phyloP scores from a whole-genome alignment of 1,140 invertebrate species.

The Brachionus asplanchnoidis region DNA sequence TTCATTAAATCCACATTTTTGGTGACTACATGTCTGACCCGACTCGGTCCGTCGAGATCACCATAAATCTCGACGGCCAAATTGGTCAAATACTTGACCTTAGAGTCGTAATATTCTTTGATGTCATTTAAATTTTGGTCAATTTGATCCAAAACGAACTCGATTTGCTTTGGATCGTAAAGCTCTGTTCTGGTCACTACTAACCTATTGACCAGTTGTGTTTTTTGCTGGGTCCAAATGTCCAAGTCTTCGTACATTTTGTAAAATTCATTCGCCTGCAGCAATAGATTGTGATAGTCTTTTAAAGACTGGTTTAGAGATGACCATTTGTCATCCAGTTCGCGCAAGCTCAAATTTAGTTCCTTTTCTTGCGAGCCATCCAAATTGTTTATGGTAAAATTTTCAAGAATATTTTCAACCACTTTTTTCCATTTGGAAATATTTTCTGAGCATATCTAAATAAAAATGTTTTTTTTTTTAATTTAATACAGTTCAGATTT shows the following conservation, averaged over 20 bases:
- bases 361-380: slow-evolving; percentile 43
- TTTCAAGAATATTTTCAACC: background rate
- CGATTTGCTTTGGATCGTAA: slow-evolving; percentile 61
- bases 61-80: slow-evolving; percentile 67
- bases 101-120: slow-evolving; percentile 65
- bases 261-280: slow-evolving; percentile 62
- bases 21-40: slow-evolving; percentile 20
- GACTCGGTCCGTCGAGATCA: slow-evolving; percentile 43
- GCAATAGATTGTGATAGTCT: slow-evolving; percentile 63
- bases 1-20: slow-evolving; percentile 37
- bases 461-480: background rate
- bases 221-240: slow-evolving; percentile 70
- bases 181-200: slow-evolving; percentile 65
- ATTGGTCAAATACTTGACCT: slow-evolving; percentile 65
- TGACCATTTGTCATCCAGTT: slow-evolving; percentile 68
- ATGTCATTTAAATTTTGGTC: slow-evolving; percentile 65
- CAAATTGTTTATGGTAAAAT: background rate
- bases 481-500: too few relatives aligned
- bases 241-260: slow-evolving; percentile 64
- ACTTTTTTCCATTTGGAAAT: slow-evolving; percentile 38
- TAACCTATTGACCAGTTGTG: slow-evolving; percentile 66
- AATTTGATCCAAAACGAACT: slow-evolving; percentile 65
- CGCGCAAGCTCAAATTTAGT: slow-evolving; percentile 61
- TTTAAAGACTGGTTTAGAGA: slow-evolving; percentile 67
- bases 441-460: slow-evolving; percentile 39